Percentiles rank a stretch among this genome's conserved stretches.
These are phyloP conservation scores for Tangara arthus DNA, from an alignment of 2,797 vertebrate genomes.

Conservation along the genomic window DNA sequence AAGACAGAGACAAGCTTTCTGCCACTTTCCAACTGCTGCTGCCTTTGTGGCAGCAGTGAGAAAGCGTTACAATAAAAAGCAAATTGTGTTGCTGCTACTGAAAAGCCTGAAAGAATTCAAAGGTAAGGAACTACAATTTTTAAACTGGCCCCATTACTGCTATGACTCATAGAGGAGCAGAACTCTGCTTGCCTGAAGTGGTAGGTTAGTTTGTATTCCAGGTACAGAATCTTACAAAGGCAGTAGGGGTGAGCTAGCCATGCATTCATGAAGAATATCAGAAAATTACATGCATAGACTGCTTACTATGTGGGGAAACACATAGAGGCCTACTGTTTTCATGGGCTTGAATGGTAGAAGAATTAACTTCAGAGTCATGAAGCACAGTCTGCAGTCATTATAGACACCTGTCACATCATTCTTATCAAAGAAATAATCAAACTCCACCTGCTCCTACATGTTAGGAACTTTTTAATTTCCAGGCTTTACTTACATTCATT, in stretches of 20 bases:
- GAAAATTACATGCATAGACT: not conserved
- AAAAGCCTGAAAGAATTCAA: constrained; percentile 2
- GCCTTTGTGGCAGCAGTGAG: constrained; percentile 5
- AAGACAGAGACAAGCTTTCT: constrained; percentile 21
- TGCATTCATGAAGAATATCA: not conserved
- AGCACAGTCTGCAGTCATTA: not conserved
- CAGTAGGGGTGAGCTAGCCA: not conserved
- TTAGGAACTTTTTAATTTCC: not conserved
- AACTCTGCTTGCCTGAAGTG: not conserved
- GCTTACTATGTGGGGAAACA: not conserved
- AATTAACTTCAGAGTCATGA: not conserved
- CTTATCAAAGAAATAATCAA: not conserved
- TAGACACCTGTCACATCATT: not conserved
- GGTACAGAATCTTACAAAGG: not conserved
- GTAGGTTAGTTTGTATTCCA: not conserved
- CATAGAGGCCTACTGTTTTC: not conserved
- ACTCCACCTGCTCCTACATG: not conserved
- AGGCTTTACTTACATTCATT: not conserved
- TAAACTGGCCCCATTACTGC: not conserved
- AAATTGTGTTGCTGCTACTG: not conserved
- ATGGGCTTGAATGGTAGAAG: not conserved
- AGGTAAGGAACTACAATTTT: not conserved
- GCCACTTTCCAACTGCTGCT: constrained; percentile 23
- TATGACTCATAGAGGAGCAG: not conserved
- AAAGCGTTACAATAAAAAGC: not conserved